Evolutionary conservation across 2,113 vertebrate genomes (phyloP).

Genomic region (Tapirus terrestris): DNA sequence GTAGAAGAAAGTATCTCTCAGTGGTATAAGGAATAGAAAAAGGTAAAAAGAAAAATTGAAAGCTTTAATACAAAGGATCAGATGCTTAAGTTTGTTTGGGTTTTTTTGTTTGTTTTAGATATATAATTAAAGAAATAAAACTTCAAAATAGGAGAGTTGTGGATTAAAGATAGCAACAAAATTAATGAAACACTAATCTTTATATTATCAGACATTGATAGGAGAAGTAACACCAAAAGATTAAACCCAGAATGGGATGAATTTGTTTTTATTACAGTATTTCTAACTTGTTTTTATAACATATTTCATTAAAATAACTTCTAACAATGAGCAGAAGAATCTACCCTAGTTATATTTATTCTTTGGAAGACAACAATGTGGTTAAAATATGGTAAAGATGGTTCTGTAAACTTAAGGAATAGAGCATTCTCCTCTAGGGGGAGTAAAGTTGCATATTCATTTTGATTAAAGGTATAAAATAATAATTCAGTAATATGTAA

Average conservation of each 20-base stretch:
- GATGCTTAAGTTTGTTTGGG: not conserved
- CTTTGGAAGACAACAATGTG: conserved; percentile 13
- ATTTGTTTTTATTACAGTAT: not conserved
- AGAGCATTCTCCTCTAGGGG: not conserved
- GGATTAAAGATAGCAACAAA: conserved; percentile 43
- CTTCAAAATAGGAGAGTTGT: not conserved
- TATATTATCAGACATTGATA: not conserved
- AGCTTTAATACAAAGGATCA: conserved; percentile 5
- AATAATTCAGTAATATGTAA: conserved; percentile 30
- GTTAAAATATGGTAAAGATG: conserved; percentile 53
- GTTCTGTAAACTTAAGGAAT: conserved; percentile 57
- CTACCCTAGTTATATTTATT: not conserved
- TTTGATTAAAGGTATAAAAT: conserved; percentile 16
- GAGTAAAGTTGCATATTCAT: conserved; percentile 6
- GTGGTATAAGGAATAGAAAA: conserved; percentile 25
- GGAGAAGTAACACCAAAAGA: not conserved
- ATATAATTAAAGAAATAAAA: not conserved
- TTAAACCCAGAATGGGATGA: not conserved
- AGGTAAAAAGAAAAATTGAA: not conserved
- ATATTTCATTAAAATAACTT: conserved; percentile 41
- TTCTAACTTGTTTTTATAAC: conserved; percentile 27
- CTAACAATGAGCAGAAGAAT: conserved; percentile 44
- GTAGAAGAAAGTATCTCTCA: not conserved
- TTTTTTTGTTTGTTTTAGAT: not conserved
- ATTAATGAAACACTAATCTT: conserved; percentile 25